Percentiles rank a stretch among this genome's conserved stretches.
These are phyloP conservation scores for Dolichoris vasculosae DNA, from an alignment of 1,140 invertebrate species.

Conservation along the genomic window DNA sequence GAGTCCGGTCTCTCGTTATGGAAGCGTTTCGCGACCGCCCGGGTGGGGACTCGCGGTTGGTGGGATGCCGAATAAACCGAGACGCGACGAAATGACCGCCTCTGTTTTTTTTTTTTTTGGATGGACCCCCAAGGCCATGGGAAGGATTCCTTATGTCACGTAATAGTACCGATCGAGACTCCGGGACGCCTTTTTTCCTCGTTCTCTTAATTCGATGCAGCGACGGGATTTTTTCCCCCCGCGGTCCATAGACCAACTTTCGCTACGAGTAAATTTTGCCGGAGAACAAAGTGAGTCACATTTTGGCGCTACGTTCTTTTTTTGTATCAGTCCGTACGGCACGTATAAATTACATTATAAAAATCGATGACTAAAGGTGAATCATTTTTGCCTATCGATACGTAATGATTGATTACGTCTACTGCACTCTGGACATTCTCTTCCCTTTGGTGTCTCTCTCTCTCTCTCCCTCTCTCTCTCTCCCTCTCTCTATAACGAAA, in stretches of 20 bases:
- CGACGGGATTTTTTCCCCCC: neutral
- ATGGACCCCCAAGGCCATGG: slow-evolving; percentile 15
- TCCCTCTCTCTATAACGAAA: too few relatives aligned
- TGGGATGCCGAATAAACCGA: neutral
- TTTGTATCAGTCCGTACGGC: neutral
- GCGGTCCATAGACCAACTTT: neutral
- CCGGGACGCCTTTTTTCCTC: neutral
- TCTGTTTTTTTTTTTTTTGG: slow-evolving; percentile 6
- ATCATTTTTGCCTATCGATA: neutral
- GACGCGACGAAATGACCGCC: neutral
- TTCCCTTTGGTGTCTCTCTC: too few relatives aligned
- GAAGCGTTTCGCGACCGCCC: neutral
- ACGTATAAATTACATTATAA: slow-evolving; percentile 26
- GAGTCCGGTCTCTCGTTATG: neutral
- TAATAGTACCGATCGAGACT: neutral
- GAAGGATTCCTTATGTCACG: slow-evolving; percentile 14
- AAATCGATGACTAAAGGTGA: slow-evolving; percentile 22
- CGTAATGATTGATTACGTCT: neutral
- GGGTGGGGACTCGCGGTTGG: neutral
- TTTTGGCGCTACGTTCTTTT: slow-evolving; percentile 1
- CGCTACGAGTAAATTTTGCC: neutral
- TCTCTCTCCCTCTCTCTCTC: too few relatives aligned
- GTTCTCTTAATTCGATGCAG: neutral
- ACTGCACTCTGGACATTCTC: neutral
- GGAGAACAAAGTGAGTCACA: neutral